Evolutionary conservation across 2,113 vertebrate species (phyloP), one percentile per base, ranked within the genome.

Genomic region (Syngnathus floridae): DNA sequence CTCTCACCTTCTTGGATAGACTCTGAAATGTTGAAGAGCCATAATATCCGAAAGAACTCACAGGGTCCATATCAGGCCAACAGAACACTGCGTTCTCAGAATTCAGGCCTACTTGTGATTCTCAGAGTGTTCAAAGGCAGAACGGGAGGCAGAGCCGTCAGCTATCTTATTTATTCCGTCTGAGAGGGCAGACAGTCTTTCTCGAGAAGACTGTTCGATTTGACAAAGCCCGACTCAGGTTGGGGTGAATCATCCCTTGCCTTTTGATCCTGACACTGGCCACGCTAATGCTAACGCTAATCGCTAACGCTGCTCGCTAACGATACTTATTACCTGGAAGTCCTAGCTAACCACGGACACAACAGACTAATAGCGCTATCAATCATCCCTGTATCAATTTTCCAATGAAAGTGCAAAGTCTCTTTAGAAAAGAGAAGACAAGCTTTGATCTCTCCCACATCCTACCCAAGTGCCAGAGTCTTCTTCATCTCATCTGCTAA

Each of bases 251-350:
- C 21, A 17, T 16, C 48, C 17, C 35, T 46, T 64, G 36, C 31
- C 38, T 52, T 19, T 14, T n/a, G 19, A 37, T 21, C 26, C 26
- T 31, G 19, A 4, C 19, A 52, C 40, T 41, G 19, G 12, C 12
- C 17, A 16, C 5, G 43, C 14, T 14, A 7, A n/a, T 49, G 4
- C 48, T 4, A 13, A 10, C 48, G 2, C 48, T 49, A 5, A 49
- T 49, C 19, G 1, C 48, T 21, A 9, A 7, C 19, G n/a, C 48
- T 3, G 9, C 48, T 49, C 4, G 48, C 48, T 22, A 22, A 22
- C 22, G 22, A 1, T 22, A 22, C 22, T 22, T 22, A 22, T 66
- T 82, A 84, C 75, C 82, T 88, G 82, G 60, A 67, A 7, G 73
- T 64, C 66, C 73, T 37, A 54, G 16, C 16, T 84, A 77, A 81